phyloP scores from a whole-genome alignment of 2,888 invertebrate species.

The Dryocosmus kuriphilus region DNA sequence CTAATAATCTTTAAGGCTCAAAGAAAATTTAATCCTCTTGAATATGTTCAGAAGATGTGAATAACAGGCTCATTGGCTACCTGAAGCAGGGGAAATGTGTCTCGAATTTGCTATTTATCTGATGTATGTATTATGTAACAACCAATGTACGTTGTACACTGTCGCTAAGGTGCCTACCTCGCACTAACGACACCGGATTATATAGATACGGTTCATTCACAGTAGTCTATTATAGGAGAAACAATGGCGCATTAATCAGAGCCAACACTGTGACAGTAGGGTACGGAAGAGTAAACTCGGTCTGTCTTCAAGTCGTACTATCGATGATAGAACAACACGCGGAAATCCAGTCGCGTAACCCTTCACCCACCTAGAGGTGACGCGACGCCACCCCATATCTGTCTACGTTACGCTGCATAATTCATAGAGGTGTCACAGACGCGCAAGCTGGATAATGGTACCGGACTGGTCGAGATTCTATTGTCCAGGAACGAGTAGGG shows the following conservation, averaged over 20 bases:
- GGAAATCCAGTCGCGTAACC: constrained; percentile 49
- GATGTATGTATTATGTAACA: background rate
- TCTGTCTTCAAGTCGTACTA: constrained; percentile 59
- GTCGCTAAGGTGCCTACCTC: too few relatives aligned
- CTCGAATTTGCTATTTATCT: background rate
- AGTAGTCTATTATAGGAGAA: constrained; percentile 1
- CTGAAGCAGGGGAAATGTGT: background rate
- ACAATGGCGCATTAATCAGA: constrained; percentile 2
- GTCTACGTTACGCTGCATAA: constrained; percentile 76
- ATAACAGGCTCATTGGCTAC: too few relatives aligned
- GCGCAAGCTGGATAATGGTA: constrained; percentile 75
- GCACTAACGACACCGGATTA: background rate
- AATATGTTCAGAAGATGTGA: too few relatives aligned
- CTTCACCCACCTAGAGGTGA: constrained; percentile 49
- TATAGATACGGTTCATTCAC: constrained; percentile 1
- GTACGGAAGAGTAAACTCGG: constrained; percentile 43
- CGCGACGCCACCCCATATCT: constrained; percentile 65
- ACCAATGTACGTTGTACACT: background rate
- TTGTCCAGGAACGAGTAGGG: constrained; percentile 66
- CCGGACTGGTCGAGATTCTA: constrained; percentile 67
- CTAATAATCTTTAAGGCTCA: too few relatives aligned
- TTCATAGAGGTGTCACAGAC: constrained; percentile 75
- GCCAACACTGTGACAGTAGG: background rate
- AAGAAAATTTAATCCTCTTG: too few relatives aligned
- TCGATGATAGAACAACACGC: constrained; percentile 66